These are phyloP conservation scores for Myoxocephalus aenaeus DNA, from an alignment of 2,797 vertebrate genomes.

Conservation along the genomic window DNA sequence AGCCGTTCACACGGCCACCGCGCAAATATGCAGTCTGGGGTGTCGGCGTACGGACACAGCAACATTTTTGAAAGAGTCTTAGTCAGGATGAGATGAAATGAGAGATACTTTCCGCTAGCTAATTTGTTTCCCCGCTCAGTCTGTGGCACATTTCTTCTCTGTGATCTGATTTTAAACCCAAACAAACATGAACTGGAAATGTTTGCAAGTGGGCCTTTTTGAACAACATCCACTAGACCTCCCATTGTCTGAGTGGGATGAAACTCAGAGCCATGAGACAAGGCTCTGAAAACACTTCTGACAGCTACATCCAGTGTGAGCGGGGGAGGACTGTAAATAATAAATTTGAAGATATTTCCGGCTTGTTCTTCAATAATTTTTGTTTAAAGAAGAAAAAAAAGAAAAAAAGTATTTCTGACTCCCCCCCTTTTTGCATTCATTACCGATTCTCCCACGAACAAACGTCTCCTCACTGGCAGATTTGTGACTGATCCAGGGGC, in stretches of 20 bases:
- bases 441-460: constrained; percentile 57
- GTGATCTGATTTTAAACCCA: not conserved
- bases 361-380: constrained; percentile 33
- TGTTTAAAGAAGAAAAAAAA: not conserved
- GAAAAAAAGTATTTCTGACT: constrained; percentile 17
- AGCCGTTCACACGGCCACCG: constrained; percentile 21
- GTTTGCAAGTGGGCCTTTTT: constrained; percentile 22
- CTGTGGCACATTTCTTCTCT: not conserved
- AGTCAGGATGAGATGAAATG: not conserved
- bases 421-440: constrained; percentile 36
- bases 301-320: constrained; percentile 55
- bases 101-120: not conserved
- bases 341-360: constrained; percentile 48
- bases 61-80: not conserved
- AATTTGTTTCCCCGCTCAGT: not conserved
- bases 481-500: constrained; percentile 66
- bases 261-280: constrained; percentile 20
- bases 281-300: constrained; percentile 42
- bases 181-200: constrained; percentile 25
- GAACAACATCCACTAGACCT: constrained; percentile 41
- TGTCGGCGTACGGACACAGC: constrained; percentile 4
- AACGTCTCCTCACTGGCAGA: constrained; percentile 64
- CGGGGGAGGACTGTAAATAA: constrained; percentile 36
- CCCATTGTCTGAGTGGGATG: constrained; percentile 57
- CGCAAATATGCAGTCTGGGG: constrained; percentile 10